A percentile compares a stretch with the other conserved stretches of the same genome.
Conservation (phyloP, 2,113 vertebrate species). For the Budorcas taxicolor region DNA sequence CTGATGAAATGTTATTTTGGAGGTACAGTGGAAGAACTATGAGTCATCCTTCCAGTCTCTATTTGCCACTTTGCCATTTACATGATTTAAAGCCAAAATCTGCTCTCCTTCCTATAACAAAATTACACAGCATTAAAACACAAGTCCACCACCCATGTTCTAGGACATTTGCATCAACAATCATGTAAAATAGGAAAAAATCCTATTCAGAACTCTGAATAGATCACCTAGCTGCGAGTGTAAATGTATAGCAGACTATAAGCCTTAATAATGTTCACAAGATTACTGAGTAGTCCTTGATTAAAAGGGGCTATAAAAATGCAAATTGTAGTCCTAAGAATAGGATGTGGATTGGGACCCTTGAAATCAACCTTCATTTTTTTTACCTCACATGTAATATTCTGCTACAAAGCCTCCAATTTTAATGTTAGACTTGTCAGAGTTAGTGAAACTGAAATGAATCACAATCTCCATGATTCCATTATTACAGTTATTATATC, state of each 20-base stretch:
- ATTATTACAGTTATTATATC: neutral
- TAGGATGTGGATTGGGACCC: neutral
- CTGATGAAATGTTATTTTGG: neutral
- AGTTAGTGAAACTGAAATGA: constrained; percentile 2
- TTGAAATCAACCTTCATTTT: constrained; percentile 28
- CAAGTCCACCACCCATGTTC: neutral
- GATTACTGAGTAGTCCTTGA: neutral
- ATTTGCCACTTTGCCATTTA: neutral
- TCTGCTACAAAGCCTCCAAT: constrained; percentile 43
- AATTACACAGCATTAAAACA: neutral
- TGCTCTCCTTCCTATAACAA: neutral
- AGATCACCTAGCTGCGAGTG: neutral
- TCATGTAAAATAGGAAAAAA: neutral
- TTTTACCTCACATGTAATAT: constrained; percentile 17
- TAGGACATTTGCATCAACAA: neutral
- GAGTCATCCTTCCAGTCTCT: neutral
- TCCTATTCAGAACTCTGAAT: neutral
- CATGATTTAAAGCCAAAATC: neutral
- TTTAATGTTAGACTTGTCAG: constrained; percentile 29
- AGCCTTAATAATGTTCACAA: neutral
- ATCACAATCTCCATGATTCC: neutral
- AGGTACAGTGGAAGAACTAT: neutral
- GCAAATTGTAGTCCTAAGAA: constrained; percentile 28
- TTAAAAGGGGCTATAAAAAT: neutral
- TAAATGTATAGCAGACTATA: neutral